A percentile compares a stretch with the other conserved stretches of the same genome.
Conservation (phyloP, 2,113 vertebrate genomes). For the Asarcornis scutulata region DNA sequence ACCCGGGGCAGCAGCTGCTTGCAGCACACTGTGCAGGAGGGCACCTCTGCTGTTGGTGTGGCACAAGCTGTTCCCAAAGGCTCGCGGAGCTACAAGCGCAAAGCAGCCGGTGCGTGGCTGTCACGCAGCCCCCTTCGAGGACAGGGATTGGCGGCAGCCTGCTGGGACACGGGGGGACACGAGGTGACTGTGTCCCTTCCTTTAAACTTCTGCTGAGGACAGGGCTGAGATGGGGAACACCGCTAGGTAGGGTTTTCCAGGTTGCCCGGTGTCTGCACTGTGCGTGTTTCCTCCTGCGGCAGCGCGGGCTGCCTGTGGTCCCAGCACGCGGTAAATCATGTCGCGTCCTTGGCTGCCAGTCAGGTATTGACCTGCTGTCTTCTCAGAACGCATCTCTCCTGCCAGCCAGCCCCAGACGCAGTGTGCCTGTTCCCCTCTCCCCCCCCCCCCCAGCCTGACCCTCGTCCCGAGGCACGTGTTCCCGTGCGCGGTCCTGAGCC, state of each 20-base stretch:
- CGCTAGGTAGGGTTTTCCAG: neutral
- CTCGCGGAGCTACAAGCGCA: too few relatives aligned
- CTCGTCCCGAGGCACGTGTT: accelerated
- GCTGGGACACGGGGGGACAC: neutral
- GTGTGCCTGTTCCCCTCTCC: neutral
- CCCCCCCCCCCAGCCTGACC: neutral
- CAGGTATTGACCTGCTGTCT: neutral
- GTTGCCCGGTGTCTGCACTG: neutral
- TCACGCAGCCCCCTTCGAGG: neutral
- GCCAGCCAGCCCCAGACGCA: accelerated
- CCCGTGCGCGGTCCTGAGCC: neutral
- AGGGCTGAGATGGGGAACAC: accelerated
- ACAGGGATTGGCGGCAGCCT: neutral
- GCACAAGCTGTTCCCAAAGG: neutral
- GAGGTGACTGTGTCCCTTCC: accelerated
- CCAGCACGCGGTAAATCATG: accelerated
- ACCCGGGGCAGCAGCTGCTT: neutral
- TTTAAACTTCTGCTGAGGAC: neutral
- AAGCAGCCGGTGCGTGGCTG: accelerated
- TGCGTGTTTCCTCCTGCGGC: neutral
- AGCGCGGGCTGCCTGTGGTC: neutral
- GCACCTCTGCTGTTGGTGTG: neutral
- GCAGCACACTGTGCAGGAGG: neutral
- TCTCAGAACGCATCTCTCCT: too few relatives aligned
- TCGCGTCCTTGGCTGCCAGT: neutral